Evolutionary conservation across 2,797 vertebrate genomes (phyloP).

Genomic region (Sebastes dallii): DNA sequence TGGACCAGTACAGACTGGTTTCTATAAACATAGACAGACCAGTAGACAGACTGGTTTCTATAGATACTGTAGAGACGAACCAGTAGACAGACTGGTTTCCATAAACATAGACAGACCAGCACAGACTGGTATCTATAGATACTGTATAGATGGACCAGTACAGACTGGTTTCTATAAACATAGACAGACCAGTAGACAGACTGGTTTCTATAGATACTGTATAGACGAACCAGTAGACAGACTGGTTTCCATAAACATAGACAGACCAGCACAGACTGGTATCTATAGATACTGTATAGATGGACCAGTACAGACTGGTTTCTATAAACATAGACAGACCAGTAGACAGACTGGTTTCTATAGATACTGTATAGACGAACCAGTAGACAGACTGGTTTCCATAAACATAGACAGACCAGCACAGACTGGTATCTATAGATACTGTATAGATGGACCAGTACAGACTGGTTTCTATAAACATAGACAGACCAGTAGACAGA

Average conservation of each 20-base stretch:
- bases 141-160: neutral
- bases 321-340: neutral
- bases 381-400: neutral
- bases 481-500: neutral
- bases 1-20: neutral
- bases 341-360: neutral
- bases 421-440: too few relatives aligned
- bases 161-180: neutral
- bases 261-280: neutral
- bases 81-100: too few relatives aligned
- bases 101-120: accelerated
- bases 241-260: too few relatives aligned
- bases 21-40: neutral
- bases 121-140: neutral
- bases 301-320: neutral
- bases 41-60: neutral
- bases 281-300: neutral
- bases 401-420: neutral
- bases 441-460: accelerated
- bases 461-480: neutral
- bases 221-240: neutral
- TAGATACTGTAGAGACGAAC: neutral
- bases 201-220: neutral
- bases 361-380: too few relatives aligned
- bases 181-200: neutral